Conservation (phyloP, 2,888 invertebrate genomes). For the Drosophila ustulata region DNA sequence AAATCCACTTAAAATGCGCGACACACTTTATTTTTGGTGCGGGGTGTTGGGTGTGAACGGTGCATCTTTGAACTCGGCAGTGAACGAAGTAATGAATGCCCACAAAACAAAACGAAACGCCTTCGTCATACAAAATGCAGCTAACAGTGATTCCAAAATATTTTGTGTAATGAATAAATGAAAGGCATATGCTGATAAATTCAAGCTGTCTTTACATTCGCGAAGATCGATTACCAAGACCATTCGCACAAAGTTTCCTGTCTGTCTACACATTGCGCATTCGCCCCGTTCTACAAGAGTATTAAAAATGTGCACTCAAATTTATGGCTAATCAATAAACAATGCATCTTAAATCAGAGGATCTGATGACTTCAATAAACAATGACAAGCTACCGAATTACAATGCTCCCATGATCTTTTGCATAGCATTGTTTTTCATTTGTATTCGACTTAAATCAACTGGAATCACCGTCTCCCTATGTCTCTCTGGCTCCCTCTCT, state of each 20-base stretch:
- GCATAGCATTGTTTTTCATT: constrained; percentile 40
- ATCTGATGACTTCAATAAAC: constrained; percentile 11
- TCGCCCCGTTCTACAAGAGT: constrained; percentile 43
- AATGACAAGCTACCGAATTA: constrained; percentile 51
- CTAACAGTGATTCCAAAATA: constrained; percentile 19
- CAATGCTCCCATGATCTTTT: constrained; percentile 63
- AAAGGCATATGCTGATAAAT: constrained; percentile 30
- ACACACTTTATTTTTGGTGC: constrained; percentile 56
- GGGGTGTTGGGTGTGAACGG: constrained; percentile 67
- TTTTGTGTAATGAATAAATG: constrained; percentile 59
- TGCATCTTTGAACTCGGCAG: constrained; percentile 58
- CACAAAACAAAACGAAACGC: constrained; percentile 30
- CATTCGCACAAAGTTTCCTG: constrained; percentile 20
- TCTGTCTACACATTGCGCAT: constrained; percentile 46
- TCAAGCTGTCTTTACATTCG: constrained; percentile 14
- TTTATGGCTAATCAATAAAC: constrained; percentile 53
- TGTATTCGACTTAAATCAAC: constrained; percentile 8
- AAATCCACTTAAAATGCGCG: constrained; percentile 66
- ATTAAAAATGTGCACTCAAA: constrained; percentile 12
- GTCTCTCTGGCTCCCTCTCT: background rate
- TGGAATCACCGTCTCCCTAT: background rate
- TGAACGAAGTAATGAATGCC: constrained; percentile 9
- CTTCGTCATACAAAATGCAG: constrained; percentile 48
- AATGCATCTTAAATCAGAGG: constrained; percentile 60
- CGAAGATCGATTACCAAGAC: constrained; percentile 25